A percentile compares a stretch with the other conserved stretches of the same genome.
These are phyloP conservation scores for Egretta garzetta DNA, from an alignment of 2,113 vertebrate species.

Conservation along the genomic window DNA sequence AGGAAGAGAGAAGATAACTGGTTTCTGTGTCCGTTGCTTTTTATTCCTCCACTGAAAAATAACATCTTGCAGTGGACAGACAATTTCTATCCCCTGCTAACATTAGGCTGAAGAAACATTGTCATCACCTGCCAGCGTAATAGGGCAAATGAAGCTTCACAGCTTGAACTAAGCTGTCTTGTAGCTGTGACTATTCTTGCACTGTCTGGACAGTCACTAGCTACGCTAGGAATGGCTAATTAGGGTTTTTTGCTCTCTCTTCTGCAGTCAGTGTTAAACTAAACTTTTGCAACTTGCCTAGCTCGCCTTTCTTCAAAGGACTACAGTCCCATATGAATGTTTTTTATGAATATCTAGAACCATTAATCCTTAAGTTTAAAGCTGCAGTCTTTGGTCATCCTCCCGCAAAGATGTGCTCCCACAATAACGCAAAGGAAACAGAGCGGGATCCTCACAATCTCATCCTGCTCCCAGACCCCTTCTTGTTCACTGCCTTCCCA, in stretches of 20 bases:
- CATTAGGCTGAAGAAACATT: not conserved
- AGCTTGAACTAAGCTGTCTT: not conserved
- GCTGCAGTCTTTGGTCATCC: not conserved
- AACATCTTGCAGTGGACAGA: not conserved
- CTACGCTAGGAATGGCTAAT: not conserved
- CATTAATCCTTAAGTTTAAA: not conserved
- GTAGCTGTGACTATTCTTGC: not conserved
- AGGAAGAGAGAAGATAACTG: not conserved
- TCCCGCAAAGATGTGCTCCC: not conserved
- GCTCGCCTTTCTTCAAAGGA: not conserved
- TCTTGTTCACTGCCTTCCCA: not conserved
- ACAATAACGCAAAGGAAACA: rapidly evolving
- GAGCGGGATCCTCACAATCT: not conserved
- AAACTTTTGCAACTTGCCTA: not conserved
- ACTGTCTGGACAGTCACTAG: not conserved
- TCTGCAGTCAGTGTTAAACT: not conserved
- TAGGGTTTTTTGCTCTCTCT: not conserved
- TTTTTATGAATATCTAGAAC: not conserved
- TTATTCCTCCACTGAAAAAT: not conserved
- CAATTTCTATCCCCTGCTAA: not conserved
- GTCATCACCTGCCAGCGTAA: not conserved
- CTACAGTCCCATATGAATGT: not conserved
- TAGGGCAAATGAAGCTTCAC: not conserved
- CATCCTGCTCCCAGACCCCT: not conserved
- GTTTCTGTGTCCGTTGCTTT: not conserved